phyloP scores from a whole-genome alignment of 2,113 vertebrate genomes.

The Corythoichthys intestinalis region DNA sequence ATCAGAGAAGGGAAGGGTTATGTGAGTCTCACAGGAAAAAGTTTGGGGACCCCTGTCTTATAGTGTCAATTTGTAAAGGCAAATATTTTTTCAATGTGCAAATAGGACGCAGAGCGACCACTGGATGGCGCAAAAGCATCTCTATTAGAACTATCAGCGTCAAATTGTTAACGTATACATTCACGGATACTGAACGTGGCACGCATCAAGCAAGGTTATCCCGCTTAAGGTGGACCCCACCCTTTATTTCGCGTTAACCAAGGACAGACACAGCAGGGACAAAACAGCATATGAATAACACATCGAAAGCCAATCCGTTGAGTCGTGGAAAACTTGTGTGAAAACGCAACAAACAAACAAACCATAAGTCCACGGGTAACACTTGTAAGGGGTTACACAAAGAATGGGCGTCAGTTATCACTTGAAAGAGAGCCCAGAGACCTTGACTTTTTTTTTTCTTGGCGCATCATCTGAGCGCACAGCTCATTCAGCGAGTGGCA shows the following conservation, averaged over 20 bases:
- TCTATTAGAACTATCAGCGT: slow-evolving; percentile 39
- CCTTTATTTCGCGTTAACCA: slow-evolving; percentile 52
- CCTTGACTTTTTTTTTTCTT: slow-evolving; percentile 70
- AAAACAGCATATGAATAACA: slow-evolving; percentile 46
- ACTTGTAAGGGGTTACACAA: slow-evolving; percentile 54
- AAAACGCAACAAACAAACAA: slow-evolving; percentile 50
- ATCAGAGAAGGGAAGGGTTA: no score
- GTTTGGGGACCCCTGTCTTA: no score
- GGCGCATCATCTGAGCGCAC: slow-evolving; percentile 63
- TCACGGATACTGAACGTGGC: slow-evolving; percentile 42
- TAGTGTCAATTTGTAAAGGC: background rate
- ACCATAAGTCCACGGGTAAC: slow-evolving; percentile 37
- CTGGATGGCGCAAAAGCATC: slow-evolving; percentile 71
- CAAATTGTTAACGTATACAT: slow-evolving; percentile 47
- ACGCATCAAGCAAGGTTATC: slow-evolving; percentile 36
- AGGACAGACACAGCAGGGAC: slow-evolving; percentile 11
- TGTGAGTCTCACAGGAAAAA: no score
- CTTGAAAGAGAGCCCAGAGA: slow-evolving; percentile 75
- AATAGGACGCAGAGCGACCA: slow-evolving; percentile 33
- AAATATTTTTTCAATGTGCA: background rate
- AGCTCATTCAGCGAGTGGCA: slow-evolving; percentile 55
- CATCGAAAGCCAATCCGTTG: background rate
- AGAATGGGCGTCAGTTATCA: slow-evolving; percentile 79
- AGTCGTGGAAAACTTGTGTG: background rate
- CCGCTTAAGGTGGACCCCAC: slow-evolving; percentile 6